Evolutionary conservation across 1,140 invertebrate species (phyloP).

Genomic region (Bilobella aurantiaca): DNA sequence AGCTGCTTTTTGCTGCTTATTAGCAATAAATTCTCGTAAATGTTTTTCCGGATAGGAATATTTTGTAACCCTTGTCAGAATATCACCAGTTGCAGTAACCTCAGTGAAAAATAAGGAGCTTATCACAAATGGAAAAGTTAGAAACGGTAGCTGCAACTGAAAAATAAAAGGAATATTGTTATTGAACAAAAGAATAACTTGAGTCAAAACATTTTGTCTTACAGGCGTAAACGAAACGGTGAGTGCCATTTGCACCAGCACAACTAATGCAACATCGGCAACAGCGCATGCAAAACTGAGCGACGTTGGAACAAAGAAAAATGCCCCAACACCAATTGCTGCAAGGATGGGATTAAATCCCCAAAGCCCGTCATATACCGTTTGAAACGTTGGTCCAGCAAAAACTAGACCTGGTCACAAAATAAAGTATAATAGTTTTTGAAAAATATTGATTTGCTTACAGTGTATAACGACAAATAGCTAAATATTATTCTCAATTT

Average conservation of each 20-base stretch:
- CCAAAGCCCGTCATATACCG: not conserved
- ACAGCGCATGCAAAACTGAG: not conserved
- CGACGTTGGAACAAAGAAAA: not conserved
- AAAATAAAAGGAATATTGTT: not conserved
- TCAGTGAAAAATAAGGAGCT: not conserved
- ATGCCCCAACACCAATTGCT: not conserved
- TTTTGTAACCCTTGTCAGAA: not conserved
- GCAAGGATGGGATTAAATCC: constrained; percentile 1
- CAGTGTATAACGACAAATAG: no score
- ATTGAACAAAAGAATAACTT: not conserved
- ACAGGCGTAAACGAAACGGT: not conserved
- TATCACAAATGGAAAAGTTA: constrained; percentile 3
- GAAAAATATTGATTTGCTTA: no score
- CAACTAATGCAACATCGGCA: not conserved
- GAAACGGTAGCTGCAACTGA: not conserved
- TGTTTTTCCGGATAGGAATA: not conserved
- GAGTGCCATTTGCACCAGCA: not conserved
- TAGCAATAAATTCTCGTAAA: not conserved
- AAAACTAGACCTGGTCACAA: constrained; percentile 1
- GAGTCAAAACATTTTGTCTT: not conserved
- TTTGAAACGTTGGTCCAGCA: not conserved
- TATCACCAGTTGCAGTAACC: not conserved
- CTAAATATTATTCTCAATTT: no score
- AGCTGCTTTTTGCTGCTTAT: not conserved
- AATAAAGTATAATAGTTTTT: not conserved